Conservation (phyloP, 1,140 invertebrate species). For the Leptinotarsa undecemlineata region DNA sequence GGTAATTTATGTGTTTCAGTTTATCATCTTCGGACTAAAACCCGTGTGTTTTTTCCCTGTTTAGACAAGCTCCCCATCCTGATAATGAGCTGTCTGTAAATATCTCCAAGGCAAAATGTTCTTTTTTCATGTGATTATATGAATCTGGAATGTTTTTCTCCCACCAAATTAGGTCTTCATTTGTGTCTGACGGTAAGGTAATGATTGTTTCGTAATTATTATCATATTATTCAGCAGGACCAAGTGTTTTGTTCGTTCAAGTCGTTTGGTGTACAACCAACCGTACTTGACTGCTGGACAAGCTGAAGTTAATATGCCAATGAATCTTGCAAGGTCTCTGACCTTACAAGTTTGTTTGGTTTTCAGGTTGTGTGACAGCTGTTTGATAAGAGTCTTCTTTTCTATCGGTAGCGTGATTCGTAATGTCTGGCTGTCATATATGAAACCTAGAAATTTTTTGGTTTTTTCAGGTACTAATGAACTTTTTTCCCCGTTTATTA, state of each 20-base stretch:
- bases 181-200: constrained; percentile 13
- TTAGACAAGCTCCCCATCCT: constrained; percentile 50
- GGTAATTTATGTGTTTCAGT: constrained; percentile 49
- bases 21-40: constrained; percentile 43
- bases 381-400: constrained; percentile 16
- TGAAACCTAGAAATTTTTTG: constrained; percentile 30
- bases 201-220: constrained; percentile 23
- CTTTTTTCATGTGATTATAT: constrained; percentile 23
- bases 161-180: constrained; percentile 48
- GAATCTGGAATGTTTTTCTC: constrained; percentile 37
- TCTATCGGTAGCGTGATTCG: constrained; percentile 17
- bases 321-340: constrained; percentile 19
- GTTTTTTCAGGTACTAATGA: constrained; percentile 5
- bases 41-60: constrained; percentile 37
- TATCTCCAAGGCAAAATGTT: constrained; percentile 46
- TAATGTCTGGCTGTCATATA: constrained; percentile 20
- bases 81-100: constrained; percentile 51
- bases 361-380: not conserved
- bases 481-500: constrained; percentile 32
- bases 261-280: constrained; percentile 24
- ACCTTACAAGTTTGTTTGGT: not conserved
- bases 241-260: constrained; percentile 25
- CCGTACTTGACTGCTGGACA: constrained; percentile 21
- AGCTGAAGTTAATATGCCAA: constrained; percentile 12
- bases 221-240: not conserved